Evolutionary conservation across 2,888 invertebrate species (phyloP), one percentile per base, ranked within the genome.

Genomic region (Mimas tiliae): DNA sequence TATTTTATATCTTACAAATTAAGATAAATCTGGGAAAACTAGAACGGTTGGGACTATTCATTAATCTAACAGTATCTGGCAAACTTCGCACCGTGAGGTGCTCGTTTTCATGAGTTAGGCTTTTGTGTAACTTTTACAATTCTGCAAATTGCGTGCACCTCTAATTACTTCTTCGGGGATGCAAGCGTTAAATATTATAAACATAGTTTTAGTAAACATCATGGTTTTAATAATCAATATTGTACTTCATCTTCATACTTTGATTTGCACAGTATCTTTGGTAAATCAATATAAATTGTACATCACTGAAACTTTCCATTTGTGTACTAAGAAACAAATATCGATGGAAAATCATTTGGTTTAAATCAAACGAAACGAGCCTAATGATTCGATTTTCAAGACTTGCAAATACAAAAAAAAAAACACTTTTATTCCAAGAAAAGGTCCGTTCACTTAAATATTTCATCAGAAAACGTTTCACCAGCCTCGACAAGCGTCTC

Each of bases 381-480:
- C 19, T 21, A 69, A 67, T 68, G 65, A 67, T 68, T 64, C 45
- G 11, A 33, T 63, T 58, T 58, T 58, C 38, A 58, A 58, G 42
- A 58, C 19, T 38, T 38, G 38, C 38, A 38, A 58, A 58, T 11
- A 11, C 11, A 53, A 47, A 33, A 33, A 33, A 33, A 51, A 12
- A 21, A 62, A 62, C n/a, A 42, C 0, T 34, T 19, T 9, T 62
- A n/a, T 62, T n/a, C 34, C 6, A 6, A 47, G 12, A 65, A 53
- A 63, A 62, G 45, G 33, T 50, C 47, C 12, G 7, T 52, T 51
- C 16, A 58, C 19, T 70, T 65, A 58, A 68, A 72, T 70, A 71
- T 73, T 75, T 66, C n/a, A 72, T 68, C 67, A 21, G 16, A 38
- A 70, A 70, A 63, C 9, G 62, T 69, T 67, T 69, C 51, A 16